Evolutionary conservation across 23 tunicate species (phyloP).

Genomic region (Ciona savignyi): DNA sequence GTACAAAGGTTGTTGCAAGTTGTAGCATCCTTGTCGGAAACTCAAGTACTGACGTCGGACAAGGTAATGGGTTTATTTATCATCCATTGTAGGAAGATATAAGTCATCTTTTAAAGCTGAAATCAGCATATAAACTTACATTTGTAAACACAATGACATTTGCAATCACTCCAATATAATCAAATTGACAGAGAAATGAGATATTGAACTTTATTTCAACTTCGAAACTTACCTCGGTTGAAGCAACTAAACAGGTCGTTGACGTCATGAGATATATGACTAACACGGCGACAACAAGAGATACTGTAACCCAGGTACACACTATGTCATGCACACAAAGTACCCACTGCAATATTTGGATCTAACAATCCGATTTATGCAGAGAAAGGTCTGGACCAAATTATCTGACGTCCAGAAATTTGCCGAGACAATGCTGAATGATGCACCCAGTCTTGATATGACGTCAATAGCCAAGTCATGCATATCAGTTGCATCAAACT

Average conservation of each 20-base stretch:
- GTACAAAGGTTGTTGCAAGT: not conserved
- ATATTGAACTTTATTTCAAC: not conserved
- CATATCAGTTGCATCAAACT: not conserved
- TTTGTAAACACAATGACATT: not conserved
- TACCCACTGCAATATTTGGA: too few relatives aligned
- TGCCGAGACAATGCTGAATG: not conserved
- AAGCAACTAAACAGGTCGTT: not conserved
- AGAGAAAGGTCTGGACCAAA: too few relatives aligned
- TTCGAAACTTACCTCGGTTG: not conserved
- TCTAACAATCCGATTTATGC: too few relatives aligned
- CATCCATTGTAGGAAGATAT: too few relatives aligned
- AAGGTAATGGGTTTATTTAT: not conserved
- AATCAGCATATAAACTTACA: too few relatives aligned
- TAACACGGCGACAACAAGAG: not conserved
- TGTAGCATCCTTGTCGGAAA: not conserved
- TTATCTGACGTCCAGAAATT: not conserved
- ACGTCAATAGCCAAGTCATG: not conserved
- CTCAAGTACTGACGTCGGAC: not conserved
- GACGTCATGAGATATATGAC: constrained; percentile 4
- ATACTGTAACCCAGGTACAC: not conserved
- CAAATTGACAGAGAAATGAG: not conserved
- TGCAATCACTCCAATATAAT: not conserved
- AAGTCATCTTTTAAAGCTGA: too few relatives aligned
- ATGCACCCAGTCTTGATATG: not conserved
- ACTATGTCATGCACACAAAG: too few relatives aligned